Base-by-base conservation (phyloP, 2,113 vertebrate species). In the Laticauda laticaudata region DNA sequence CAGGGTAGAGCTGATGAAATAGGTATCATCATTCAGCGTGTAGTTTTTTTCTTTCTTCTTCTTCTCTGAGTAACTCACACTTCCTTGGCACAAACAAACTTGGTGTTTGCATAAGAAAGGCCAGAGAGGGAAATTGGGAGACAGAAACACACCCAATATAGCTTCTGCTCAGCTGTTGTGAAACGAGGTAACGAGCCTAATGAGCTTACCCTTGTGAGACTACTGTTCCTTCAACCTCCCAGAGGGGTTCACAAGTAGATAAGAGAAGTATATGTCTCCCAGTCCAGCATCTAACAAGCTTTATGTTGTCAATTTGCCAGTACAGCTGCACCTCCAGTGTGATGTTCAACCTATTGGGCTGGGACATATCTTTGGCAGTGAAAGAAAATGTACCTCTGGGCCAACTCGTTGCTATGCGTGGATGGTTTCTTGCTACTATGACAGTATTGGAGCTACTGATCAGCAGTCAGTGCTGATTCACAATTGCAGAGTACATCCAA, bases 161-260 rank as follows among this genome's bases (percentile, higher is more conserved):
- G 45, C 91, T 12, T 1, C 94, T 95, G 96, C 96, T 97, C 96
- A 97, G 96, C 96, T 97, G 97, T 95, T 92, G 88, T 94, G 93
- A 97, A 96, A 96, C 94, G 92, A 96, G 91, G 95, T 97, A 97
- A 97, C 95, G 96, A 96, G 95, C 94, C 94, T 97, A 97, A 97
- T 94, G 97, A 97, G 95, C 93, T 96, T 96, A 95, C 92, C 94
- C 94, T 96, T 94, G 95, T 89, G 87, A 92, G 0, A 57, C 92
- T 94, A 94, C 95, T 94, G 93, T 95, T 96, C 91, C 93, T 96
- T 94, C 96, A 95, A 93, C 89, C 88, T 96, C 96, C 97, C 97
- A 94, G 91, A 93, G 95, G 81, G 53, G 87, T 61, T 95, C 94
- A 91, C 94, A 95, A 97, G 92, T 92, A 97, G 94, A 92, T 90